Conservation (phyloP, 2,113 vertebrate species). For the Seriola aureovittata region DNA sequence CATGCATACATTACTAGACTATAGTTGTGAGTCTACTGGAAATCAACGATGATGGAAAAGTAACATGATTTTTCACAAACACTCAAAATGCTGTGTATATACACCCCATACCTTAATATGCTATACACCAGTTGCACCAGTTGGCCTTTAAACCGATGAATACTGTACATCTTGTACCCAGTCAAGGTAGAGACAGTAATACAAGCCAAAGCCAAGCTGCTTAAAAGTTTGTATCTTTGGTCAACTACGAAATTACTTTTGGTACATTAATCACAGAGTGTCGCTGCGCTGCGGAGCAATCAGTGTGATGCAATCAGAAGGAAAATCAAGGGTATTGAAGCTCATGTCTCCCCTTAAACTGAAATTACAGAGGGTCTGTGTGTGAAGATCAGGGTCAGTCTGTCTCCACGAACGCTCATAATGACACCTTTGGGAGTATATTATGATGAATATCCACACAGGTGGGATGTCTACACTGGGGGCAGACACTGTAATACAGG, state of each 20-base stretch:
- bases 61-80: too few relatives aligned
- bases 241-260: slow-evolving; percentile 27
- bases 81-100: too few relatives aligned
- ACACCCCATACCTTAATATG: too few relatives aligned
- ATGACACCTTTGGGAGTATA: not conserved
- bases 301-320: slow-evolving; percentile 63
- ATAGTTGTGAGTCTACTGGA: not conserved
- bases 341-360: slow-evolving; percentile 17
- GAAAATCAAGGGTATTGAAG: slow-evolving; percentile 35
- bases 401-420: not conserved
- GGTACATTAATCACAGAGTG: slow-evolving; percentile 23
- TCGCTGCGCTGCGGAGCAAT: slow-evolving; percentile 36
- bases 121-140: too few relatives aligned
- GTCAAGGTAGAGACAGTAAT: too few relatives aligned
- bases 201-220: not conserved
- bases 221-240: slow-evolving; percentile 24
- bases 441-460: not conserved
- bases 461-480: not conserved
- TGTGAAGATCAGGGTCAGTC: slow-evolving; percentile 31
- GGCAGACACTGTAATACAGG: not conserved
- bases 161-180: not conserved
- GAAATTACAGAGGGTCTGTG: slow-evolving; percentile 32
- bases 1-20: not conserved
- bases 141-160: not conserved
- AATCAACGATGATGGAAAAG: not conserved